phyloP scores from a whole-genome alignment of 2,888 invertebrate genomes.

The Papilio protenor region DNA sequence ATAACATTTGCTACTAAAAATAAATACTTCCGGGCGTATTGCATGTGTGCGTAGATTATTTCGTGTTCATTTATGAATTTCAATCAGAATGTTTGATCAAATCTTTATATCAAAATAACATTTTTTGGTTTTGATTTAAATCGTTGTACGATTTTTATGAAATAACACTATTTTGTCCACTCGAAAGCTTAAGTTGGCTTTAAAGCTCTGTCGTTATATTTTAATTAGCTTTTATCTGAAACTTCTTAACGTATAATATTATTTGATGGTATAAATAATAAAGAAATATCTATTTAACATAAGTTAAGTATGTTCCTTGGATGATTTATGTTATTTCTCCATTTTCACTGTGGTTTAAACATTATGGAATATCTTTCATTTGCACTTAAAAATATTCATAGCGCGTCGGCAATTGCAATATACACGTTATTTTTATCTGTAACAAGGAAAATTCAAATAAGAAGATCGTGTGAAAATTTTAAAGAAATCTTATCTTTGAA shows the following conservation, averaged over 20 bases:
- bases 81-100: neutral
- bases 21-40: neutral
- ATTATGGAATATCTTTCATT: neutral
- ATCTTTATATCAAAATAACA: neutral
- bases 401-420: constrained; percentile 10
- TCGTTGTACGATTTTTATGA: constrained; percentile 13
- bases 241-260: neutral
- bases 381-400: neutral
- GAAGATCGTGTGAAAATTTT: constrained; percentile 13
- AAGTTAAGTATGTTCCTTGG: neutral
- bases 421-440: constrained; percentile 17
- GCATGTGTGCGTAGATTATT: neutral
- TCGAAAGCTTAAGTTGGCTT: constrained; percentile 9
- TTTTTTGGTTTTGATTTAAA: constrained; percentile 5
- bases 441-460: constrained; percentile 31
- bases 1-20: neutral
- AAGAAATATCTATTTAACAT: neutral
- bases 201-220: constrained; percentile 10
- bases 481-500: constrained; percentile 34
- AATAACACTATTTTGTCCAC: neutral
- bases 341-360: neutral
- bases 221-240: constrained; percentile 22
- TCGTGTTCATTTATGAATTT: neutral
- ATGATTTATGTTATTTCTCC: neutral
- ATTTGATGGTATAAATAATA: constrained; percentile 10